Evolutionary conservation across 2,797 vertebrate species (phyloP), one percentile per base, ranked within the genome.

Genomic region (Leucoraja ocellata): DNA sequence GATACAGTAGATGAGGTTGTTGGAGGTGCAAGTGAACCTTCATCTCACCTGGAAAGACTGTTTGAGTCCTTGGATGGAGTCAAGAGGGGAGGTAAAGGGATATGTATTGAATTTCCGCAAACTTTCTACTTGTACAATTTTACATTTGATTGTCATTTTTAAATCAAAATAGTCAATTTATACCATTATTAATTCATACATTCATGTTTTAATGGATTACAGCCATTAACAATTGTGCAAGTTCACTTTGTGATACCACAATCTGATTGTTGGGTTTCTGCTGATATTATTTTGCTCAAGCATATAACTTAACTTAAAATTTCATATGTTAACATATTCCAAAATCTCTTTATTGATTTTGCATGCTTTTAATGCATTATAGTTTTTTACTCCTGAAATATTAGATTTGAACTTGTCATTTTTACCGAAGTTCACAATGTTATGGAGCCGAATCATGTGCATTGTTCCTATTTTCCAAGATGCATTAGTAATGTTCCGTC

Each of bases 211-310:
- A 86, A 63, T 32, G 28, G 83, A 32, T 10, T 65, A 14, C 16
- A 63, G 25, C 4, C 46, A 54, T 54, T 54, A 54, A 54, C 46
- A 54, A 54, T 58, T 86, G n/a, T 63, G 83, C 63, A 86, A 63
- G n/a, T 58, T 86, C 83, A 86, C 65, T 86, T 61, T 86, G 58
- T 86, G 63, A 86, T 86, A 63, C 14, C 58, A 65, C 58, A n/a
- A 16, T 86, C 11, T 65, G 58, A 13, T 65, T 61, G 16, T n/a
- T 65, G 14, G 83, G 83, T 65, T 54, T 13, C 28, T 63, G 83
- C 83, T 65, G 61, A 63, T 63, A 63, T 16, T n/a, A 71, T 28
- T 86, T 63, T 86, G 83, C 61, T 86, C 58, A 63, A n/a, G 28
- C 18, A 13, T 18, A 71, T 71, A 71, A 71, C 13, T 18, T 71